Base-by-base conservation (phyloP, 2,113 vertebrate species). In the Trinectes maculatus region DNA sequence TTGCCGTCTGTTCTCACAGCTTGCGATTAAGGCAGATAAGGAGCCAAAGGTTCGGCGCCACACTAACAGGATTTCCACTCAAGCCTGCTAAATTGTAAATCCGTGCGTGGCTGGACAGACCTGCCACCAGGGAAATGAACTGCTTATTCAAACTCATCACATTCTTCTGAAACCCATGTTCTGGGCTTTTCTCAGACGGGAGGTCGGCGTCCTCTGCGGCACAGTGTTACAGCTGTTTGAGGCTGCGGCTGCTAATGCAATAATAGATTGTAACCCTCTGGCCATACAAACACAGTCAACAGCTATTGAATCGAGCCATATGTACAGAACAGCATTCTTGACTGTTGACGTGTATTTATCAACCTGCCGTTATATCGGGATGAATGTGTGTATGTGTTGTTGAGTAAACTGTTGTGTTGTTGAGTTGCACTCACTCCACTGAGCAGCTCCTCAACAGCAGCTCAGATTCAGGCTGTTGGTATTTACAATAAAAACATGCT, bases 21-120 rank as follows among this genome's bases (percentile, higher is more conserved):
- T 36, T 43, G 47, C 68, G 73, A 84, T 82, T 66, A 56, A 62
- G 71, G 77, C 64, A 24, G 78, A 85, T 74, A 75, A 80, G 73
- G 43, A 63, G 73, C 62, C 64, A 6, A 7, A 69, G 59, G 56
- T 81, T 40, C 15, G 52, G 44, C 0, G 10, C 62, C 28, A 25
- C 39, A 13, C 46, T 69, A 75, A 77, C 71, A 69, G 66, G 72
- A 79, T 79, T 81, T 77, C 48, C 52, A 79, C 55, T 76, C 58
- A 77, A 53, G 69, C 42, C 36, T 8, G 28, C 65, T 67, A 76
- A 75, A 85, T 51, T 61, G 53, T 39, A 57, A 79, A 64, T 67
- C 24, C 56, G 39, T 71, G 56, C 9, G 4, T 64, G 74, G 49
- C 56, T 58, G 63, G 56, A 68, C 52, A 54, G 46, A 74, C 52